These are phyloP conservation scores for Phalacrocorax pelagicus DNA, from an alignment of 2,113 vertebrate genomes.

Conservation along the genomic window DNA sequence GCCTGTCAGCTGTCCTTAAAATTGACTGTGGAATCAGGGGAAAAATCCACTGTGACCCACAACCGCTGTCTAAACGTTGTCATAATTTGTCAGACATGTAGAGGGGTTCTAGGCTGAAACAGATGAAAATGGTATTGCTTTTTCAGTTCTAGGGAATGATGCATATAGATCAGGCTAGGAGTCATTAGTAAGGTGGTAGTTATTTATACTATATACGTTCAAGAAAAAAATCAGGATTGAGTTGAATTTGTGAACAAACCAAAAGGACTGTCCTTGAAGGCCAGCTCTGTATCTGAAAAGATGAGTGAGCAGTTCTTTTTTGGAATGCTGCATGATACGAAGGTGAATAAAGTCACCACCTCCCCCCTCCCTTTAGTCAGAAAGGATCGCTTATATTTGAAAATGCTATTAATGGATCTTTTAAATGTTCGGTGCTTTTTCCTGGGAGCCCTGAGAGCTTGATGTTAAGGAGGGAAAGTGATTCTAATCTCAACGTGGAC, in stretches of 20 bases:
- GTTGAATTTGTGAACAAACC: background rate
- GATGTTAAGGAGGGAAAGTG: background rate
- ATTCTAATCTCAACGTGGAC: slow-evolving; percentile 25
- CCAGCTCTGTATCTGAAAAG: background rate
- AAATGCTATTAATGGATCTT: background rate
- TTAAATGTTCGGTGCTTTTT: background rate
- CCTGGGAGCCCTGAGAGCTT: slow-evolving; percentile 34
- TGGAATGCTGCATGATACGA: background rate
- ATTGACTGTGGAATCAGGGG: background rate
- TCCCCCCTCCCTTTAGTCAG: background rate
- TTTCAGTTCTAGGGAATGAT: background rate
- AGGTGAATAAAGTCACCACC: background rate
- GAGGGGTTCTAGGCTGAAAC: background rate
- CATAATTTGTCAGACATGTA: background rate
- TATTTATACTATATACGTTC: background rate
- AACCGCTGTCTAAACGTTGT: background rate
- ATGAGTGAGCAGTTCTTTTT: background rate
- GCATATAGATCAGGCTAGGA: background rate
- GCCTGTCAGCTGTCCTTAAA: background rate
- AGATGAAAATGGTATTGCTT: background rate
- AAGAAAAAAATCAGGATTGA: background rate
- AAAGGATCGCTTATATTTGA: background rate
- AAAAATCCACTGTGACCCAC: background rate
- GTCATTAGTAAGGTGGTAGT: background rate
- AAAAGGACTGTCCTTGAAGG: background rate